Evolutionary conservation across 2,113 vertebrate species (phyloP), one percentile per base, ranked within the genome.

Genomic region (Gallinago undulata): DNA sequence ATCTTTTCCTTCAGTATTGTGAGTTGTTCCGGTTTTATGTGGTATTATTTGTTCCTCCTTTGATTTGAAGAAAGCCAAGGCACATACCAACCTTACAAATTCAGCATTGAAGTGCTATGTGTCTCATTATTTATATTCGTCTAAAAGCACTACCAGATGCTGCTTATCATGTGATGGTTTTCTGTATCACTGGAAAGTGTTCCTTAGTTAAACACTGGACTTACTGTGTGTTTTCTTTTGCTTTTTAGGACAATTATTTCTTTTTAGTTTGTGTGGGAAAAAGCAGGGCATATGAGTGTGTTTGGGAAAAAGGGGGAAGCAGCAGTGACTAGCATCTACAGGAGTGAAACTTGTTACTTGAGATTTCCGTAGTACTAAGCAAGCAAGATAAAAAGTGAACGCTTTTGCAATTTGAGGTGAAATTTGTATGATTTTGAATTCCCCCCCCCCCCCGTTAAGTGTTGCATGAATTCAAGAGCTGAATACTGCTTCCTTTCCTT

Each of bases 221-320:
- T 87, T 94, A 69, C 66, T 94, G 18, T 96, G 67, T 79, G 43
- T 84, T 91, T 94, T 57, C 77, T 87, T 78, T 62, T 66, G 35
- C 78, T 93, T 96, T 94, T 84, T 93, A 37, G 62, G 73, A 90
- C 93, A 92, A 81, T 55, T 81, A 89, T 90, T 85, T 88, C 94
- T 95, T 96, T 93, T 90, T 39, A 94, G 66, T 77, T 64, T 86
- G 96, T 84, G 74, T 96, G 94, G 91, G 92, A 96, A 96, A 96
- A 89, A 77, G 76, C 56, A 89, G 95, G 60, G 57, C 75, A 27
- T 68, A 23, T 37, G 84, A 83, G n/a, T 83, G 78, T 90, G 79
- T 89, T 69, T 73, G 94, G 82, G 81, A 69, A 25, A 53, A n/a
- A 22, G 50, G 41, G 69, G 53, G 60, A 66, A 76, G 68, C 80